Evolutionary conservation across 2,797 vertebrate genomes (phyloP).

Genomic region (Sarcoramphus papa): DNA sequence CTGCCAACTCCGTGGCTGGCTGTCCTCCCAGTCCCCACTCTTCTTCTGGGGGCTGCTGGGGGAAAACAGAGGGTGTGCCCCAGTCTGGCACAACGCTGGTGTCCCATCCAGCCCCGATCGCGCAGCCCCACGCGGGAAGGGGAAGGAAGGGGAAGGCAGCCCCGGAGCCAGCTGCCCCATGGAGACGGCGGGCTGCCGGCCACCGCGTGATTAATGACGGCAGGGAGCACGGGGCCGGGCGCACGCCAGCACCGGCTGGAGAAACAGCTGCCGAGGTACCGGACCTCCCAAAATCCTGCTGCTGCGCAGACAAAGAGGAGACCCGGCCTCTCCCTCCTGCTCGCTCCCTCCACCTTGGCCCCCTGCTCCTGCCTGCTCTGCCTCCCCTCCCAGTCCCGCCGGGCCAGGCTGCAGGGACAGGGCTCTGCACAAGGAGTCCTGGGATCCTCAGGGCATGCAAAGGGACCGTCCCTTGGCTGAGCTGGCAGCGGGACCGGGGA

Average conservation of each 20-base stretch:
- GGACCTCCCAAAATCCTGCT: constrained; percentile 17
- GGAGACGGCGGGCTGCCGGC: background rate
- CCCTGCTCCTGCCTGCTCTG: background rate
- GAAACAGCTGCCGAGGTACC: constrained; percentile 4
- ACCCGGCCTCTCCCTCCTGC: background rate
- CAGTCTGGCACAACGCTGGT: background rate
- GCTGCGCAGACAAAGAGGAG: constrained; percentile 1
- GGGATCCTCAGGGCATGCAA: accelerated
- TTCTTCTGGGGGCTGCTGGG: background rate
- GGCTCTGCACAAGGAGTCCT: background rate
- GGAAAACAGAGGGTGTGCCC: background rate
- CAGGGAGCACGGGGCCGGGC: background rate
- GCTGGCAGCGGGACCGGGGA: accelerated
- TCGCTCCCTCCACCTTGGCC: background rate
- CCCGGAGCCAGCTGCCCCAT: background rate
- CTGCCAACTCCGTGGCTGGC: background rate
- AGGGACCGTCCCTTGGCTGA: background rate
- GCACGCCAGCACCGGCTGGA: background rate
- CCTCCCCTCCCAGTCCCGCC: background rate
- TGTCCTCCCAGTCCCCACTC: background rate
- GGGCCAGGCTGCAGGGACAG: background rate
- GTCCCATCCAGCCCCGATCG: background rate
- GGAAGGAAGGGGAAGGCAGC: background rate
- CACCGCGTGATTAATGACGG: background rate
- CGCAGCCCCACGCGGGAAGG: accelerated